These are phyloP conservation scores for Luffia ferchaultella DNA, from an alignment of 2,888 invertebrate genomes.

Conservation along the genomic window DNA sequence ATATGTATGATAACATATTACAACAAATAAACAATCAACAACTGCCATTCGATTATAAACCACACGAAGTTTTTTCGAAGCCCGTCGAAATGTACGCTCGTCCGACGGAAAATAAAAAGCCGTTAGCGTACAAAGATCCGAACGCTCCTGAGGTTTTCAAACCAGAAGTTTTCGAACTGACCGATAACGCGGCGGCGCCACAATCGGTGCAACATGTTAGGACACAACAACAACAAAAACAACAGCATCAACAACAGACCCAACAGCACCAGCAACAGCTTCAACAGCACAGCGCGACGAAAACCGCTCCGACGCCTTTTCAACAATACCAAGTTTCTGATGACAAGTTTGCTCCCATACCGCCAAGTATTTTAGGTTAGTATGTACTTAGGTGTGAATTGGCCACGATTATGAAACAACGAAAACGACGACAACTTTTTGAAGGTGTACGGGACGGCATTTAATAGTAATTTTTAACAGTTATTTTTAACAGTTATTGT, in stretches of 20 bases:
- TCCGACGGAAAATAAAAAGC: slow-evolving; percentile 32
- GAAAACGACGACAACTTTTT: too few species aligned
- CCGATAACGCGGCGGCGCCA: slow-evolving; percentile 42
- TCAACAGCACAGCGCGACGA: slow-evolving; percentile 21
- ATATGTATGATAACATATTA: slow-evolving; percentile 29
- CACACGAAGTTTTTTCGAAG: slow-evolving; percentile 38
- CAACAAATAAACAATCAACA: slow-evolving; percentile 50
- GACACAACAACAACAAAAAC: slow-evolving; percentile 54
- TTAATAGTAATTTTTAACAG: too few species aligned
- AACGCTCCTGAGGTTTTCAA: slow-evolving; percentile 40
- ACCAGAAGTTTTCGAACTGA: slow-evolving; percentile 47
- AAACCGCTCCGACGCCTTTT: slow-evolving; percentile 29
- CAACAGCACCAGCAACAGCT: slow-evolving; percentile 45
- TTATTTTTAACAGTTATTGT: too few species aligned
- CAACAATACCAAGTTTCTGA: slow-evolving; percentile 46
- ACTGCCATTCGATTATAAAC: slow-evolving; percentile 40
- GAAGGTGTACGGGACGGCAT: too few species aligned
- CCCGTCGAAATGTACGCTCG: slow-evolving; percentile 38
- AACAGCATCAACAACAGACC: slow-evolving; percentile 38
- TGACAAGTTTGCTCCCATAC: slow-evolving; percentile 27
- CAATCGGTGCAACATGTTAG: slow-evolving; percentile 37
- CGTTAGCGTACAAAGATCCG: slow-evolving; percentile 13
- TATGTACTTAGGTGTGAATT: slow-evolving; percentile 1
- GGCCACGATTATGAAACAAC: neutral
- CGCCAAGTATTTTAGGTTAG: slow-evolving; percentile 51